Percentiles rank a stretch among this genome's conserved stretches.
Conservation (phyloP, 2,797 vertebrate genomes). For the Melanotaenia boesemani region DNA sequence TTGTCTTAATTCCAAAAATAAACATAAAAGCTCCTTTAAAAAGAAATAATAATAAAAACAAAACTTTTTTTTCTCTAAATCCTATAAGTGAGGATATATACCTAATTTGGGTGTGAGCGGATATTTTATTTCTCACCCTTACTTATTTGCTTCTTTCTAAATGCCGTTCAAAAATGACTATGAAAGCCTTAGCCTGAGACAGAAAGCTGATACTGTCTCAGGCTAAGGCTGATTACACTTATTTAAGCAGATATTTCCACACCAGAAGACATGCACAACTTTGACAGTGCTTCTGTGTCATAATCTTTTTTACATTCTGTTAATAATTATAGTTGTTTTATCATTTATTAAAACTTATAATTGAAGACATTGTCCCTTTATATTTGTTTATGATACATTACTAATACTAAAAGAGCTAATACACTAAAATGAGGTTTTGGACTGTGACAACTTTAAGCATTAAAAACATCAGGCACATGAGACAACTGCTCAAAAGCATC, state of each 20-base stretch:
- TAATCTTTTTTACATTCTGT: no score
- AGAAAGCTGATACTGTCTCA: no score
- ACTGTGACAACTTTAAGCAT: constrained; percentile 85
- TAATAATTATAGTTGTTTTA: not conserved
- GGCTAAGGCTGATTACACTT: no score
- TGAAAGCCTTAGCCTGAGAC: not conserved
- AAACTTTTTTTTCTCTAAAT: not conserved
- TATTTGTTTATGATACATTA: not conserved
- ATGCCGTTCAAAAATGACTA: not conserved
- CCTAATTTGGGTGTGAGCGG: no score
- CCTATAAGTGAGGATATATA: not conserved
- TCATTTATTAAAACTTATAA: not conserved
- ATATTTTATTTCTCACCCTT: no score
- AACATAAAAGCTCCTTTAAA: not conserved
- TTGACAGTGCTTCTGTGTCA: no score
- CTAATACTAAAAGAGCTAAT: no score
- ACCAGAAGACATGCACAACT: not conserved
- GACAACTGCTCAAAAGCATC: constrained; percentile 87
- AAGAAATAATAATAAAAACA: not conserved
- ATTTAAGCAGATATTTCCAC: not conserved
- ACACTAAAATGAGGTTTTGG: constrained; percentile 68
- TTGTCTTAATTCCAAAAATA: not conserved
- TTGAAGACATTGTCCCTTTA: not conserved
- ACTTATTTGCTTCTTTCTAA: not conserved
- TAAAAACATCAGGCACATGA: constrained; percentile 92